Evolutionary conservation across 2,797 vertebrate genomes (phyloP).

Genomic region (Acanthurus leucopareius): DNA sequence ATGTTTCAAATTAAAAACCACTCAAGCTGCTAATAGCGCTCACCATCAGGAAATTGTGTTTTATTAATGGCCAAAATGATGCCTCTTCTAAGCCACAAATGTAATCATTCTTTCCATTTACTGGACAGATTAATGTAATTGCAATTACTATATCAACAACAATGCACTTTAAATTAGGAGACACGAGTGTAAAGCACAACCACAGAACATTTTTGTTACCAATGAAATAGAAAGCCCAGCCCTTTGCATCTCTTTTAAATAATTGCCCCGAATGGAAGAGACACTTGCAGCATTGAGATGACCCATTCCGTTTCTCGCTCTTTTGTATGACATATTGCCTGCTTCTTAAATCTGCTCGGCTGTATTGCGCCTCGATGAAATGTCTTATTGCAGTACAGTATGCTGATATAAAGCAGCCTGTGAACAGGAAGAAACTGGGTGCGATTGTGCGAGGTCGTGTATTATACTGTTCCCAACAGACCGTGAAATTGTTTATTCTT

Average conservation of each 20-base stretch:
- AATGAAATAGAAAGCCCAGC: not conserved
- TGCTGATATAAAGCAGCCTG: constrained; percentile 47
- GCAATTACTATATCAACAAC: constrained; percentile 24
- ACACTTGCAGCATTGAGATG: not conserved
- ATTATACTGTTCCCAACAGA: constrained; percentile 67
- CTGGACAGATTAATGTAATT: constrained; percentile 13
- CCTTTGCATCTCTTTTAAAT: constrained; percentile 19
- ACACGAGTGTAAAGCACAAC: constrained; percentile 7
- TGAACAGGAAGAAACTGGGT: constrained; percentile 52
- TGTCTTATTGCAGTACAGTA: constrained; percentile 42
- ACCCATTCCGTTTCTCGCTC: constrained; percentile 1
- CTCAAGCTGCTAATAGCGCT: constrained; percentile 31
- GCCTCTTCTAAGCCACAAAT: constrained; percentile 34
- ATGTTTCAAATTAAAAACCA: constrained; percentile 61
- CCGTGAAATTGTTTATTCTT: constrained; percentile 84
- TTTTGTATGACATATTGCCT: constrained; percentile 12
- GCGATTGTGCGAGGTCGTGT: constrained; percentile 56
- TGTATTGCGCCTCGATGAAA: constrained; percentile 34
- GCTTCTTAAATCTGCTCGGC: constrained; percentile 14
- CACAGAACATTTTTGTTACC: not conserved
- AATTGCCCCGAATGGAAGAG: constrained; percentile 7
- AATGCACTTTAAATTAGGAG: constrained; percentile 12
- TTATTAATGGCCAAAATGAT: constrained; percentile 55
- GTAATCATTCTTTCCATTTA: constrained; percentile 46
- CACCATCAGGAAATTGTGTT: constrained; percentile 55